These are phyloP conservation scores for Drosophila rhopaloa DNA, from an alignment of 1,140 invertebrate genomes.

Conservation along the genomic window DNA sequence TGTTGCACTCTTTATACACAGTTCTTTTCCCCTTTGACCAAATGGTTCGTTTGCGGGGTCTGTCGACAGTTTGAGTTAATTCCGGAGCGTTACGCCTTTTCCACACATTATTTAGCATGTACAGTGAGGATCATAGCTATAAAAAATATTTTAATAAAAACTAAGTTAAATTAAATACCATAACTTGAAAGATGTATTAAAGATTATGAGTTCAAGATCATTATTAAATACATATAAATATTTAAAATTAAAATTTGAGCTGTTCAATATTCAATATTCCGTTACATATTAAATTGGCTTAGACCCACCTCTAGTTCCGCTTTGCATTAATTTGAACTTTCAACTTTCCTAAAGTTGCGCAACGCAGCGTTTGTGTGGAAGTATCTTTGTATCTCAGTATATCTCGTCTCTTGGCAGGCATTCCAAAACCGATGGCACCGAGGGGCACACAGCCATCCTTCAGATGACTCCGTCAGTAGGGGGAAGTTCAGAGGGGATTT, in stretches of 20 bases:
- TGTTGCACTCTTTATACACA: constrained; percentile 3
- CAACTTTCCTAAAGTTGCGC: constrained; percentile 41
- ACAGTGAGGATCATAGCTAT: background rate
- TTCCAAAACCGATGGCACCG: constrained; percentile 23
- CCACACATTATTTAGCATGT: constrained; percentile 41
- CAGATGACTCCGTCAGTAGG: background rate
- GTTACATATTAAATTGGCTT: constrained; percentile 17
- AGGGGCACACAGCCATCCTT: constrained; percentile 2
- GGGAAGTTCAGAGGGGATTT: background rate
- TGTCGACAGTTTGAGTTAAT: constrained; percentile 81
- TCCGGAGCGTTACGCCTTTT: constrained; percentile 53
- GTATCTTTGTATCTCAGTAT: constrained; percentile 28
- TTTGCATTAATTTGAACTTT: constrained; percentile 32
- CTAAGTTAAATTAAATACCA: too few relatives aligned
- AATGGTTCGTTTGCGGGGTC: constrained; percentile 29
- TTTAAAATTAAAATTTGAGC: too few relatives aligned
- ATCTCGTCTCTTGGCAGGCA: constrained; percentile 46
- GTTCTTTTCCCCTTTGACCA: constrained; percentile 6
- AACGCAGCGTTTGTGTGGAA: constrained; percentile 16
- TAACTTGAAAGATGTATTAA: too few relatives aligned
- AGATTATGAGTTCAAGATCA: too few relatives aligned
- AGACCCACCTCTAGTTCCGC: constrained; percentile 24
- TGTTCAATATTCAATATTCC: background rate
- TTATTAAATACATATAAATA: too few relatives aligned
- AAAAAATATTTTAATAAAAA: background rate